phyloP scores from a whole-genome alignment of 2,797 vertebrate species.

The Poeciliopsis infans region DNA sequence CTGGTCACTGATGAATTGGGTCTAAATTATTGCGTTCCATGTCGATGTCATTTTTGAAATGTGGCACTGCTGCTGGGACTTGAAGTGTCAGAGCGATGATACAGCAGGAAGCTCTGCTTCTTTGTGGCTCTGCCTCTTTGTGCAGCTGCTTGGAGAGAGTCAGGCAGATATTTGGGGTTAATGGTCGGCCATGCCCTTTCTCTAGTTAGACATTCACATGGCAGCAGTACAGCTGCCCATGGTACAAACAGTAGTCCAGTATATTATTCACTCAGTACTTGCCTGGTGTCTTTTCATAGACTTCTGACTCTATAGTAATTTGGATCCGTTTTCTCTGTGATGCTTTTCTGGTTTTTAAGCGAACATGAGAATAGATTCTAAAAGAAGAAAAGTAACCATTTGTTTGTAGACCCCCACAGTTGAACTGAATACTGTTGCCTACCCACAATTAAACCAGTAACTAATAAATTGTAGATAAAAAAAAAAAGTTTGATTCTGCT shows the following conservation, averaged over 20 bases:
- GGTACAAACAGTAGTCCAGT: slow-evolving; percentile 52
- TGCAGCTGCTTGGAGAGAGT: slow-evolving; percentile 63
- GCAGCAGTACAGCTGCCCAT: slow-evolving; percentile 60
- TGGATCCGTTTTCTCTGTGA: not conserved
- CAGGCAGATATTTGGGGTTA: slow-evolving; percentile 70
- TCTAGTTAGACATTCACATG: slow-evolving; percentile 69
- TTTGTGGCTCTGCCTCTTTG: slow-evolving; percentile 57
- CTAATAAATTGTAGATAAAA: slow-evolving; percentile 33
- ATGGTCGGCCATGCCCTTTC: slow-evolving; percentile 65
- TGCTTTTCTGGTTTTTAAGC: slow-evolving; percentile 9
- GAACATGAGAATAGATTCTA: slow-evolving; percentile 7
- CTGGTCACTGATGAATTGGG: not conserved
- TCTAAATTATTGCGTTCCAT: slow-evolving; percentile 17
- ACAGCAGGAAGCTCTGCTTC: slow-evolving; percentile 59
- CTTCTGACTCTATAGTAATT: slow-evolving; percentile 15
- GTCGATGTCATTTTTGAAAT: slow-evolving; percentile 25
- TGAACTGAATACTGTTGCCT: slow-evolving; percentile 11
- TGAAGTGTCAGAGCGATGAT: slow-evolving; percentile 44
- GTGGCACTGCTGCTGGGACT: slow-evolving; percentile 36
- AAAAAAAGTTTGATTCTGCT: slow-evolving; percentile 45
- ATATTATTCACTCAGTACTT: slow-evolving; percentile 52
- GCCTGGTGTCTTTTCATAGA: slow-evolving; percentile 31
- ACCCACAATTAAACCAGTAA: slow-evolving; percentile 56
- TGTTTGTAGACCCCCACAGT: slow-evolving; percentile 1
- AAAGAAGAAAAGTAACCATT: slow-evolving; percentile 9